These are phyloP conservation scores for Pedionomus torquatus DNA, from an alignment of 2,113 vertebrate genomes.

Conservation along the genomic window DNA sequence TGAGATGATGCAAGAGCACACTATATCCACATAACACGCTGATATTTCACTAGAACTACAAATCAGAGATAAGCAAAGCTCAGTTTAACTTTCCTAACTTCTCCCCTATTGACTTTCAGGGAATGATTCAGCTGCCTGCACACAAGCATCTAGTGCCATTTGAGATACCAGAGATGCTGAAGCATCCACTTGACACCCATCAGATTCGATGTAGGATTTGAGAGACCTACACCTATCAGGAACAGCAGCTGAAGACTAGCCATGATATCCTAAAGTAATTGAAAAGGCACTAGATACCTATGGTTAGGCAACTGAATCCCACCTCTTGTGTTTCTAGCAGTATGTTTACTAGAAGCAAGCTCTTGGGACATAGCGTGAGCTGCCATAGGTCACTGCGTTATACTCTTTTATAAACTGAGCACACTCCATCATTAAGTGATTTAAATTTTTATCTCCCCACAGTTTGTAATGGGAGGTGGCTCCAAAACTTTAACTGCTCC, in stretches of 20 bases:
- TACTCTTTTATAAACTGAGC: background rate
- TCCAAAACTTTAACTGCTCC: background rate
- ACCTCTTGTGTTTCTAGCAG: background rate
- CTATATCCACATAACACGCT: background rate
- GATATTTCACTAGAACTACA: background rate
- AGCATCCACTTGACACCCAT: background rate
- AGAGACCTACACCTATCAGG: background rate
- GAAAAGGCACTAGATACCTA: background rate
- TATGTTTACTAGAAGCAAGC: background rate
- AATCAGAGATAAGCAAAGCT: background rate
- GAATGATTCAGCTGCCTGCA: background rate
- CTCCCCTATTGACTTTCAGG: background rate
- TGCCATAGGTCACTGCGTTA: background rate
- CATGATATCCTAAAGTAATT: background rate
- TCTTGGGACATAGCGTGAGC: background rate
- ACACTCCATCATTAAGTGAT: background rate
- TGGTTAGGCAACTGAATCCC: background rate
- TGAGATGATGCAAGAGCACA: background rate
- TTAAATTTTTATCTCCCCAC: background rate
- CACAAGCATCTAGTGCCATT: background rate
- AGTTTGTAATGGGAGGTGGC: background rate
- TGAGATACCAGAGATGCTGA: background rate
- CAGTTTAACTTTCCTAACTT: background rate
- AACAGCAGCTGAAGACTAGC: background rate
- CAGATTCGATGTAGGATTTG: background rate